Conservation (phyloP, 2,797 vertebrate genomes). For the Eulemur coronatus region DNA sequence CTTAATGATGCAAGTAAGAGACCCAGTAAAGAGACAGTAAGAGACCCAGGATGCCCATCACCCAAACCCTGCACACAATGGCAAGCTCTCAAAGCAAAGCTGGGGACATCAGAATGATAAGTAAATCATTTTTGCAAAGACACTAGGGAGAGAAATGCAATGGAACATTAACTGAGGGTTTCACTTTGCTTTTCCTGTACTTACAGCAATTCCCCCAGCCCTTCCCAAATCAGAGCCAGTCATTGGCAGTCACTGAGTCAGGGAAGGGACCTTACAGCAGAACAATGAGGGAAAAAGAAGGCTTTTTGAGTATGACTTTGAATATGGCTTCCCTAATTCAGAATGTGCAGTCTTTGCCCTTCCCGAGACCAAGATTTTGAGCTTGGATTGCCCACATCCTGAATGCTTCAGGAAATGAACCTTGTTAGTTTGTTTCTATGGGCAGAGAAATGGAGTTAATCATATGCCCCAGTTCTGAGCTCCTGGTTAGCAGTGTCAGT, state of each 20-base stretch:
- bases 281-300: neutral
- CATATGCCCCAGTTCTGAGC: neutral
- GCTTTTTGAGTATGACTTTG: neutral
- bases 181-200: neutral
- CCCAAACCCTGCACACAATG: neutral
- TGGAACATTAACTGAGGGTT: neutral
- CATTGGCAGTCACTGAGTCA: neutral
- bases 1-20: neutral
- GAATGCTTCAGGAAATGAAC: neutral
- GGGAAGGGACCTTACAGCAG: neutral
- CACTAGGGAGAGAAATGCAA: neutral
- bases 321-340: neutral
- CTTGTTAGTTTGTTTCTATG: neutral
- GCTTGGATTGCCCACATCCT: neutral
- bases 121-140: neutral
- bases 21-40: neutral
- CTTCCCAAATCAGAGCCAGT: neutral
- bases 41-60: neutral
- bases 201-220: neutral
- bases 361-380: neutral
- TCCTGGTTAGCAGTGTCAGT: neutral
- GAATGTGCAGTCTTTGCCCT: neutral
- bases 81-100: neutral
- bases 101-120: neutral
- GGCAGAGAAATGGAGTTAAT: neutral